phyloP scores from a whole-genome alignment of 2,797 vertebrate genomes.

The Enteromius unitaeniatus region DNA sequence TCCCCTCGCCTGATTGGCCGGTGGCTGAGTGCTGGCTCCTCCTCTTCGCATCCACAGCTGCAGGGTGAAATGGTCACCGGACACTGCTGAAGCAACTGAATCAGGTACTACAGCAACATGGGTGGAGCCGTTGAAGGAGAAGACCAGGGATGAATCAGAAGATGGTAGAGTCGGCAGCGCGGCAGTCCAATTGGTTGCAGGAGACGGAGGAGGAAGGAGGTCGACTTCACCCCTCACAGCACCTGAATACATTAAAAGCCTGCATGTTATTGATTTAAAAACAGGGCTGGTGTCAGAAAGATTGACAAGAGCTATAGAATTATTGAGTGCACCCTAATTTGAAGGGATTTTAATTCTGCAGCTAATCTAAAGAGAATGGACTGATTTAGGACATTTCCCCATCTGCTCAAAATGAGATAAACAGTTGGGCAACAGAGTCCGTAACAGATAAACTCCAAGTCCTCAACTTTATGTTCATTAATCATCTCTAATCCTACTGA shows the following conservation, averaged over 20 bases:
- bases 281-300: conserved; percentile 3
- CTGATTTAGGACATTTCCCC: conserved; percentile 27
- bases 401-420: conserved; percentile 43
- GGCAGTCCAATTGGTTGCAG: conserved; percentile 91
- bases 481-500: conserved; percentile 27
- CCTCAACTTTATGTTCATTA: conserved; percentile 1
- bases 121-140: conserved; percentile 94
- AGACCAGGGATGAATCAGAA: conserved; percentile 96
- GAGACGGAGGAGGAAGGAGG: conserved; percentile 90
- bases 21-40: conserved; percentile 76
- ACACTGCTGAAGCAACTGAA: conserved; percentile 82
- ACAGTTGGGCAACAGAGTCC: conserved; percentile 19
- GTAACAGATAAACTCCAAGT: conserved; percentile 27
- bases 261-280: conserved; percentile 13
- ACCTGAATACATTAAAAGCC: conserved; percentile 72
- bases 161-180: conserved; percentile 93
- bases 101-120: conserved; percentile 92
- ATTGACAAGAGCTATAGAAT: not conserved
- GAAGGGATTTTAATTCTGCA: conserved; percentile 22
- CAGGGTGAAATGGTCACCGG: conserved; percentile 94
- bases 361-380: conserved; percentile 12
- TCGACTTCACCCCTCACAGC: conserved; percentile 94
- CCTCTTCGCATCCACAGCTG: conserved; percentile 96
- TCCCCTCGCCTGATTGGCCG: conserved; percentile 76
- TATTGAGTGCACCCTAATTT: not conserved